Evolutionary conservation across 2,797 vertebrate genomes (phyloP), one percentile per base, ranked within the genome.

Genomic region (Hydrolagus colliei): DNA sequence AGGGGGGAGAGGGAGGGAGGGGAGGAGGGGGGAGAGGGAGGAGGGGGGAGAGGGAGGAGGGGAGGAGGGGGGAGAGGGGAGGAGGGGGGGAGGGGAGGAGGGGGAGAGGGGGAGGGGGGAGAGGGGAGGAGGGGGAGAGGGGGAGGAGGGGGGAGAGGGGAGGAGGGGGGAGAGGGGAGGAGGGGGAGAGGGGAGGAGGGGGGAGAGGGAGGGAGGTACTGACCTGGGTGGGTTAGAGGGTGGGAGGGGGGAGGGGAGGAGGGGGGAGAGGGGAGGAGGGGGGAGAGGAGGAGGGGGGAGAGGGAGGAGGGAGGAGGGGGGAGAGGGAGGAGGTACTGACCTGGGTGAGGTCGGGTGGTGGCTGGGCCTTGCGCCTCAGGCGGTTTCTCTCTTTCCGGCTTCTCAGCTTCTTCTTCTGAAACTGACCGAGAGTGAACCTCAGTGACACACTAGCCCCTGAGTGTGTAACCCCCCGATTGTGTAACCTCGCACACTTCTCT

Each of bases 351-450:
- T 13, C 6, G 4, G 27, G 10, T 18, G 52, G 18, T 73, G 85
- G 59, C 32, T 89, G 74, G 80, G 88, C 68, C 88, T 88, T 77
- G 52, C 10, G 88, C n/a, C 27, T 87, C 88, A 92, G 90, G 75
- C 88, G 86, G 41, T 95, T 95, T 87, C 95, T 94, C 52, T 92
- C 95, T 89, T 94, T 96, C 10, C 88, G 91, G 79, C 92, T 96
- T 87, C 72, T 91, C 59, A 95, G 89, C 32, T 14, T 87, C 89
- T 95, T 95, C 88, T 91, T 94, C 88, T 88, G 65, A 32, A 0
- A 18, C 89, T 90, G 76, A 4, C 62, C 35, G 32, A 0, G 73
- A 32, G 32, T 85, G 67, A 35, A 75, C 0, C 2, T 0, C 0
- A 86, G 85, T 12, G 86, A 85, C 77, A 86, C 67, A 14, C 27